Conservation (phyloP, 2,888 invertebrate genomes). For the Pandemis cinnamomeana region DNA sequence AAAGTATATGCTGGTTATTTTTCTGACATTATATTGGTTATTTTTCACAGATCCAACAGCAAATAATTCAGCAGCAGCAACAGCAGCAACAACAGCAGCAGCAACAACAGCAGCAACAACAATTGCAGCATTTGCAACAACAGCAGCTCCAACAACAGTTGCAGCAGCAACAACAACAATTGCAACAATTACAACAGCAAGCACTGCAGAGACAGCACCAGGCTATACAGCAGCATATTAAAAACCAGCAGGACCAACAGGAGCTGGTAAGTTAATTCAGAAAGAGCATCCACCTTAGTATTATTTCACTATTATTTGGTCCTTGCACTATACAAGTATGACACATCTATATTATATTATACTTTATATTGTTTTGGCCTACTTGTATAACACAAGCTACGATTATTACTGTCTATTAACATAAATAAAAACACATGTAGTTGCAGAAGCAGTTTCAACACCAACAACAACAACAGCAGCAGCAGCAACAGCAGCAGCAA, state of each 20-base stretch:
- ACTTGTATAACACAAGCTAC: not conserved
- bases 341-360: too few relatives aligned
- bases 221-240: conserved; percentile 85
- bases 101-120: conserved; percentile 63
- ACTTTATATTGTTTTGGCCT: not conserved
- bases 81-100: conserved; percentile 63
- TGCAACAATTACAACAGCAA: conserved; percentile 66
- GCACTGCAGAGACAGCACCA: conserved; percentile 78
- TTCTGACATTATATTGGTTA: not conserved
- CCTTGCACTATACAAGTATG: too few relatives aligned
- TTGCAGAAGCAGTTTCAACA: conserved; percentile 69
- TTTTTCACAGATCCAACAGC: conserved; percentile 69
- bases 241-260: conserved; percentile 83
- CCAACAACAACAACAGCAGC: conserved; percentile 65
- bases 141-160: conserved; percentile 62
- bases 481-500: conserved; percentile 73
- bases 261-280: conserved; percentile 65
- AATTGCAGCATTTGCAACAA: conserved; percentile 58
- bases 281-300: too few relatives aligned
- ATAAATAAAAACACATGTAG: conserved; percentile 47
- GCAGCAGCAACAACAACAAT: conserved; percentile 68
- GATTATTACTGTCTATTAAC: not conserved
- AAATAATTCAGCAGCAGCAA: conserved; percentile 69
- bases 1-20: not conserved
- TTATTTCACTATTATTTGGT: too few relatives aligned